Evolutionary conservation across 2,113 vertebrate genomes (phyloP), one percentile per base, ranked within the genome.

Genomic region (Spilogale gracilis): DNA sequence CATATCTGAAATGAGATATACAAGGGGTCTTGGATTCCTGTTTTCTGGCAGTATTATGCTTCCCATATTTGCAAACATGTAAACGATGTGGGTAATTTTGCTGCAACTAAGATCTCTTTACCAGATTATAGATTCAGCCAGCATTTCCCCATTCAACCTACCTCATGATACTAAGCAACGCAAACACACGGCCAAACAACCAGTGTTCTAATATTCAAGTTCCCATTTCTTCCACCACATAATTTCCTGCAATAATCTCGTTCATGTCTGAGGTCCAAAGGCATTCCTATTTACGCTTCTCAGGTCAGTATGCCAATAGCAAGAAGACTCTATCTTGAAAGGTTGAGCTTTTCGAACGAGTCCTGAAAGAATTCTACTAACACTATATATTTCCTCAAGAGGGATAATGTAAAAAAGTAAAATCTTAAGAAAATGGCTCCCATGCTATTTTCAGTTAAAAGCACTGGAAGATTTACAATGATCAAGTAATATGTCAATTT

Each of bases 211-310:
- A 91, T 79, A 79, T 20, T 54, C 18, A 14, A 69, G 30, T 50
- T 98, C 94, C 91, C 71, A 60, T 27, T 63, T 83, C 71, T 71
- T 84, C 95, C 81, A 96, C 88, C 90, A 91, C 95, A 71, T 60
- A 93, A 95, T 89, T 95, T 98, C 93, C 96, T 97, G 96, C 85
- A 93, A 95, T 91, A 81, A 82, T 91, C 78, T 90, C 85, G 52
- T 48, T 82, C 73, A n/a, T 27, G 92, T 71, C 81, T 58, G 67
- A 32, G 79, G 89, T 81, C 20, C 27, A 85, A 61, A 96, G 71
- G 92, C 38, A 30, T 38, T 93, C 45, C 67, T 91, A 80, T 27
- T 89, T 71, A 32, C 48, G 69, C 58, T 32, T 48, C 48, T 61
- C 25, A 14, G 63, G 69, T 84, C 76, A 91, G 84, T 12, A 21